phyloP scores from a whole-genome alignment of 1,140 invertebrate species.

The Diabrotica undecimpunctata region DNA sequence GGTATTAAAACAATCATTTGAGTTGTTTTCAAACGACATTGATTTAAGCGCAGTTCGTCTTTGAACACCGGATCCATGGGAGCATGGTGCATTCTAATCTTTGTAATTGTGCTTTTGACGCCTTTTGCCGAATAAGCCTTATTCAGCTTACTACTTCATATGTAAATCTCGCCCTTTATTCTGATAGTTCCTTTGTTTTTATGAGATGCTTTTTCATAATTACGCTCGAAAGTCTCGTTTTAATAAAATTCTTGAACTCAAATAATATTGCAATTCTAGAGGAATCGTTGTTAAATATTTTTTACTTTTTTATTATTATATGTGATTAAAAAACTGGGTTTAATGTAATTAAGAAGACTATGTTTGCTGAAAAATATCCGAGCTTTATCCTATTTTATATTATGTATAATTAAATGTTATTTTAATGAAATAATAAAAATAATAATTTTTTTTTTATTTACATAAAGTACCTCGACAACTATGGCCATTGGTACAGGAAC shows the following conservation, averaged over 20 bases:
- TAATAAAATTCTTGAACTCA: not conserved
- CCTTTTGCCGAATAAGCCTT: slow-evolving; percentile 13
- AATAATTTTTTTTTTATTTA: too few relatives aligned
- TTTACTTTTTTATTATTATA: too few relatives aligned
- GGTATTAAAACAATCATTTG: too few relatives aligned
- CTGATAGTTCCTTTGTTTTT: slow-evolving; percentile 6
- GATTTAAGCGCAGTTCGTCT: not conserved
- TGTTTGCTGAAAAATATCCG: too few relatives aligned
- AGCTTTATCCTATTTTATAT: too few relatives aligned
- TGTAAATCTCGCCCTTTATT: not conserved
- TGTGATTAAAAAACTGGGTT: too few relatives aligned
- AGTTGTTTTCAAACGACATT: not conserved
- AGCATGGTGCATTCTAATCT: slow-evolving; percentile 7
- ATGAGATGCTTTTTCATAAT: slow-evolving; percentile 13
- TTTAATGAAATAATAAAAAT: too few relatives aligned
- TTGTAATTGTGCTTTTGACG: slow-evolving; percentile 16
- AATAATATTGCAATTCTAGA: not conserved
- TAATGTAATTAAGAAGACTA: too few relatives aligned
- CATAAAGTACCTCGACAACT: too few relatives aligned
- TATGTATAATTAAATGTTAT: too few relatives aligned
- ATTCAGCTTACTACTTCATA: slow-evolving; percentile 11
- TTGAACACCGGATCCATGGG: not conserved
- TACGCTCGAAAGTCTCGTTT: slow-evolving; percentile 3
- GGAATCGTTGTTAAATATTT: not conserved
- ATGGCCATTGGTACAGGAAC: too few relatives aligned